Evolutionary conservation across 2,888 invertebrate species (phyloP).

Genomic region (Amphipoea lucens): DNA sequence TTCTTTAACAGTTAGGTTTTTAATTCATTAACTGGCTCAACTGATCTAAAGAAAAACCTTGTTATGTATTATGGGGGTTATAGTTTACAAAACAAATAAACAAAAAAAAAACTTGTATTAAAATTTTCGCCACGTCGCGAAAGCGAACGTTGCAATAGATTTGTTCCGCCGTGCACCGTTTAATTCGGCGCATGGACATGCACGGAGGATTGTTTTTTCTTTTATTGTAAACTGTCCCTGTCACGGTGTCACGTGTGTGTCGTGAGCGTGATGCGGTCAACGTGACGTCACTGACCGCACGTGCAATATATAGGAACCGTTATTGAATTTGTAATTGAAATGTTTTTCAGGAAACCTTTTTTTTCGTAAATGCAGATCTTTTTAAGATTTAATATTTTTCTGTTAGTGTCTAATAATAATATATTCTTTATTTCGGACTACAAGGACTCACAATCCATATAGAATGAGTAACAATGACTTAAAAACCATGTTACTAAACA

Average conservation of each 20-base stretch:
- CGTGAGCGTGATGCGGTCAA: constrained; percentile 49
- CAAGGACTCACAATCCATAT: too few relatives aligned
- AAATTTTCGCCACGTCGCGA: constrained; percentile 24
- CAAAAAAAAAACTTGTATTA: not conserved
- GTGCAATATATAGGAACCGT: constrained; percentile 31
- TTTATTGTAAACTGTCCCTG: constrained; percentile 67
- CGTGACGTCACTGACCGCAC: constrained; percentile 26
- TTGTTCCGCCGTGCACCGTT: constrained; percentile 42
- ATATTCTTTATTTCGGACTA: too few relatives aligned
- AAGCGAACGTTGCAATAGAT: constrained; percentile 27
- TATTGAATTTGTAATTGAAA: constrained; percentile 52
- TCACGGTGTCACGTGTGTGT: constrained; percentile 63
- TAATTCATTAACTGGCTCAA: too few relatives aligned
- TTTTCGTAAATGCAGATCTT: not conserved
- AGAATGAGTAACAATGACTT: too few relatives aligned
- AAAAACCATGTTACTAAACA: too few relatives aligned
- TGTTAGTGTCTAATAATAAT: not conserved
- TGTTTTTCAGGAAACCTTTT: not conserved
- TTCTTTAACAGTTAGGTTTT: too few relatives aligned
- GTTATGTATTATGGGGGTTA: too few relatives aligned
- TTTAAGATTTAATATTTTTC: too few relatives aligned
- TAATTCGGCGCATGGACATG: constrained; percentile 56
- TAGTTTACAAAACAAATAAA: not conserved
- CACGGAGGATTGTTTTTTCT: constrained; percentile 45
- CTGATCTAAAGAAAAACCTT: too few relatives aligned